These are phyloP conservation scores for Mercenaria mercenaria DNA, from an alignment of 1,140 invertebrate species.

Conservation along the genomic window DNA sequence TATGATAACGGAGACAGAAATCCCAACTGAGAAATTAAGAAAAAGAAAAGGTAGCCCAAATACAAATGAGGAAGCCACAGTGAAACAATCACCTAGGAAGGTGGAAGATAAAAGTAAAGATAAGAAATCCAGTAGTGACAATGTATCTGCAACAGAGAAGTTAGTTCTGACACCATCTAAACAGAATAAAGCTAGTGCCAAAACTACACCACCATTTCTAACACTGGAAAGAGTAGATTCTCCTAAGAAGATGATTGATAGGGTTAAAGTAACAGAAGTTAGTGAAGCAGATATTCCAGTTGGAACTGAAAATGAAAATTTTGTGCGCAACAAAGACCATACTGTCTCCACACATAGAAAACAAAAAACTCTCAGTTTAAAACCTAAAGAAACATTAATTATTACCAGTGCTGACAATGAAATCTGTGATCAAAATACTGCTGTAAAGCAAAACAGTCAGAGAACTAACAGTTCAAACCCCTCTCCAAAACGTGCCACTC, in stretches of 20 bases:
- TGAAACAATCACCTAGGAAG: neutral
- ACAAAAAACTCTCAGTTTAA: neutral
- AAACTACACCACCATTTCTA: neutral
- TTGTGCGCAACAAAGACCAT: neutral
- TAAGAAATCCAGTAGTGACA: neutral
- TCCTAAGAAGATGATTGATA: neutral
- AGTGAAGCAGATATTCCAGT: neutral
- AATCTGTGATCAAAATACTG: neutral
- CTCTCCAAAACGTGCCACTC: neutral
- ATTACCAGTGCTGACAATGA: neutral
- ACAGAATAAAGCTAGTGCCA: neutral
- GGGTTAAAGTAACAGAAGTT: neutral
- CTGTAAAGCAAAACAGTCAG: neutral
- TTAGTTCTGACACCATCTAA: neutral
- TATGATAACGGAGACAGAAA: neutral
- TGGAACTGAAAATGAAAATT: slow-evolving; percentile 21
- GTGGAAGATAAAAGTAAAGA: neutral
- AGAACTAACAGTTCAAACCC: neutral
- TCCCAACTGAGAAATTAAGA: neutral
- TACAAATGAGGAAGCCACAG: neutral
- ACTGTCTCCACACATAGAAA: neutral
- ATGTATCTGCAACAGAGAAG: neutral
- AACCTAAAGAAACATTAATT: neutral
- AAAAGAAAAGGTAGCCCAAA: neutral
- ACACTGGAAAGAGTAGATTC: neutral